These are phyloP conservation scores for Caenorhabditis uteleia DNA, from an alignment of 2,888 invertebrate genomes.

Conservation along the genomic window DNA sequence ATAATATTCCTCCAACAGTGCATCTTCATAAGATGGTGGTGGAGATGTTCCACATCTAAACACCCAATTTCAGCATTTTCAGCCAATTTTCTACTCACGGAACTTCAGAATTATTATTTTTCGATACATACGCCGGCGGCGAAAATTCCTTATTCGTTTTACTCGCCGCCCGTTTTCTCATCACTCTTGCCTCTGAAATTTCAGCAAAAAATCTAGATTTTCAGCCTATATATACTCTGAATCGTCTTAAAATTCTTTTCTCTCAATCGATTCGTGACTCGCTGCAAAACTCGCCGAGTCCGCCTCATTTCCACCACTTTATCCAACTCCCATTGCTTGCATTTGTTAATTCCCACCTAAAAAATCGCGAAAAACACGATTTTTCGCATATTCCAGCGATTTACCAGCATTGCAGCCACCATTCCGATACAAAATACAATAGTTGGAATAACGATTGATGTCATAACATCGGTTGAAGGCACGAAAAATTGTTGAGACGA, in stretches of 20 bases:
- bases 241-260: constrained; percentile 69
- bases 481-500: constrained; percentile 46
- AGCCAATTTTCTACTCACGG: constrained; percentile 22
- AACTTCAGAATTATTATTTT: constrained; percentile 36
- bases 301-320: constrained; percentile 68
- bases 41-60: constrained; percentile 64
- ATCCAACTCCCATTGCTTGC: constrained; percentile 70
- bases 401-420: constrained; percentile 67
- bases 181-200: constrained; percentile 60
- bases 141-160: constrained; percentile 42
- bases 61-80: not conserved
- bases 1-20: constrained; percentile 67
- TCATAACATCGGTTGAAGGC: constrained; percentile 63
- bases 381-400: not conserved
- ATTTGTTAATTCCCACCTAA: constrained; percentile 67
- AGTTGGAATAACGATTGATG: constrained; percentile 68
- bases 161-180: constrained; percentile 57
- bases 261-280: constrained; percentile 64
- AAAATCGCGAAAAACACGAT: not conserved
- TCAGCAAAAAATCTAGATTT: not conserved
- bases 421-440: constrained; percentile 68
- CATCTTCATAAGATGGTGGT: constrained; percentile 68
- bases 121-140: constrained; percentile 51
- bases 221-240: constrained; percentile 52
- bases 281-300: constrained; percentile 65